These are phyloP conservation scores for Magallana nippona DNA, from an alignment of 2,888 invertebrate genomes.

Conservation along the genomic window DNA sequence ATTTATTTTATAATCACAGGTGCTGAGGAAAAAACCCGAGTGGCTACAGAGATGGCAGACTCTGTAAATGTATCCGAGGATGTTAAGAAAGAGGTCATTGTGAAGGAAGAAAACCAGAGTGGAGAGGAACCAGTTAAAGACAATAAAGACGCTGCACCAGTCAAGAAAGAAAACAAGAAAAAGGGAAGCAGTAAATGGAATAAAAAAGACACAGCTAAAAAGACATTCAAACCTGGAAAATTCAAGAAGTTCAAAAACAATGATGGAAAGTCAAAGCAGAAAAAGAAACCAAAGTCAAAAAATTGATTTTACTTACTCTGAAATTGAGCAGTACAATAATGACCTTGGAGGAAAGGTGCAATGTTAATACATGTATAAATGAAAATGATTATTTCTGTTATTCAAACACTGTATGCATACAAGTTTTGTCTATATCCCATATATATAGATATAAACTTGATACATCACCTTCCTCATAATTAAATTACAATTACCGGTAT, in stretches of 20 bases:
- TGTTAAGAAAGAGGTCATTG: constrained; percentile 14
- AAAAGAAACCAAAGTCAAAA: constrained; percentile 3
- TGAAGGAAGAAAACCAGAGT: neutral
- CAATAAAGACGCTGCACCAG: neutral
- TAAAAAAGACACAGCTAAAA: constrained; percentile 44
- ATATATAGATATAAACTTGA: too few species aligned
- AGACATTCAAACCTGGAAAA: constrained; percentile 52
- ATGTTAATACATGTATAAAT: too few species aligned
- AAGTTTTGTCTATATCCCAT: too few species aligned
- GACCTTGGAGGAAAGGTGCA: too few species aligned
- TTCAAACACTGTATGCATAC: too few species aligned
- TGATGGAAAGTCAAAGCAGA: constrained; percentile 27
- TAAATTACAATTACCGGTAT: too few species aligned
- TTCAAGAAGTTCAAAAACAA: constrained; percentile 51
- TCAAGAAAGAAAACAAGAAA: constrained; percentile 16
- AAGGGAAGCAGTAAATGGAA: constrained; percentile 42
- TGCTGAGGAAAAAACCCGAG: constrained; percentile 23
- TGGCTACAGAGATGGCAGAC: constrained; percentile 28
- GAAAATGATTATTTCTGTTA: too few species aligned
- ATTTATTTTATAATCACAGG: neutral
- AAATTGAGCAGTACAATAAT: neutral
- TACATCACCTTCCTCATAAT: too few species aligned
- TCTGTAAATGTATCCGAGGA: constrained; percentile 19
- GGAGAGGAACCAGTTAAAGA: constrained; percentile 29
- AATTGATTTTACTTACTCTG: neutral